Evolutionary conservation across 2,888 invertebrate genomes (phyloP), one percentile per base, ranked within the genome.

Genomic region (Trichogramma evanescens): DNA sequence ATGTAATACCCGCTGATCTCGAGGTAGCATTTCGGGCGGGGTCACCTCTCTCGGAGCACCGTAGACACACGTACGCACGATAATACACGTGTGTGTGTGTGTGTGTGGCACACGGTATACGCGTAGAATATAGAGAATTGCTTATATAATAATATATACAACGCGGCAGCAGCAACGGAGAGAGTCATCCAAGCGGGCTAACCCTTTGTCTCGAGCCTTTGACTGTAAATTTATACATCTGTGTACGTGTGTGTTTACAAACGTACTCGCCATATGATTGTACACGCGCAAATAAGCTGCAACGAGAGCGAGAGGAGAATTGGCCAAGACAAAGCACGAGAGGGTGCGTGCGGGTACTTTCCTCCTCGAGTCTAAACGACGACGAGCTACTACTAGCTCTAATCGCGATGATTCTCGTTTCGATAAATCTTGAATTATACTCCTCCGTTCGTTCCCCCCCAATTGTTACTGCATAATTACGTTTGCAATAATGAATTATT

Each of bases 181-280:
- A 26, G 26, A 26, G 26, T 38, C 57, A 43, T 55, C 44, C 52
- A 10, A 53, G 41, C 39, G 38, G 6, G 48, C 46, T 54, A 51
- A 61, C 58, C 59, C 63, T 61, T 61, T 63, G 63, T 61, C 59
- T 61, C 54, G 61, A 26, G 26, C 50, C 61, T 63, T 63, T 63
- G 61, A 59, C 61, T 56, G 61, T 41, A 45, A 55, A 49, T 52
- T 50, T 56, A 26, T 26, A 26, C 3, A 26, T 26, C 26, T 26
- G 26, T 26, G 26, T 26, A 26, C 3, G 26, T 26, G 26, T 26
- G 26, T 26, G 26, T 26, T 13, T 13, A 26, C 26, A 26, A 26
- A 26, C 26, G 26, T 26, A 26, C 26, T 26, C 26, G 26, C 26
- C 26, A 26, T 26, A 26, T 26, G 26, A 26, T 26, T 26, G 2